Percentiles rank a stretch among this genome's conserved stretches.
Conservation (phyloP, 2,888 invertebrate genomes). For the Dexiosoma caninum region DNA sequence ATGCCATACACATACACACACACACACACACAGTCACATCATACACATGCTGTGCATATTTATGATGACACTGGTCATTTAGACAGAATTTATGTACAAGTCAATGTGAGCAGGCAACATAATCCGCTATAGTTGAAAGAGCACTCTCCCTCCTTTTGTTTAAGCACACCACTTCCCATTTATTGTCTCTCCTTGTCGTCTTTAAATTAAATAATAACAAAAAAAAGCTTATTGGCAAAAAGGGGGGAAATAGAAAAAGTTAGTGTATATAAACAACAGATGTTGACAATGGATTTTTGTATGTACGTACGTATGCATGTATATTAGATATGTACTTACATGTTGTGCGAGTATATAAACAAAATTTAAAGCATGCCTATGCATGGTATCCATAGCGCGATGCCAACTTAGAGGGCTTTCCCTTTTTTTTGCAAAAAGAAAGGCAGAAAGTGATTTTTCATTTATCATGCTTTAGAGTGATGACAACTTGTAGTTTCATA, state of each 20-base stretch:
- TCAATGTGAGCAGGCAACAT: constrained; percentile 23
- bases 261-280: constrained; percentile 49
- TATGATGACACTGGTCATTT: constrained; percentile 59
- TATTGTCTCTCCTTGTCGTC: background rate
- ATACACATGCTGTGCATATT: constrained; percentile 54
- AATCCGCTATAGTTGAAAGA: background rate
- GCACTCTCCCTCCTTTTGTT: background rate
- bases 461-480: no score
- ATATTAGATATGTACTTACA: background rate
- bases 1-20: background rate
- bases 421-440: no score
- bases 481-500: no score
- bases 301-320: constrained; percentile 6
- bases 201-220: constrained; percentile 43
- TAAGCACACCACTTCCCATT: background rate
- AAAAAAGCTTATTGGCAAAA: background rate
- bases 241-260: background rate
- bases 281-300: constrained; percentile 31
- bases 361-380: constrained; percentile 37
- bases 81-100: constrained; percentile 51
- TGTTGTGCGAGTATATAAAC: constrained; percentile 1
- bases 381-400: no score
- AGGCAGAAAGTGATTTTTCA: no score
- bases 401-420: no score
- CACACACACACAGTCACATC: background rate